Evolutionary conservation across 2,888 invertebrate species (phyloP), one percentile per base, ranked within the genome.

Genomic region (Acanthosoma haemorrhoidale): DNA sequence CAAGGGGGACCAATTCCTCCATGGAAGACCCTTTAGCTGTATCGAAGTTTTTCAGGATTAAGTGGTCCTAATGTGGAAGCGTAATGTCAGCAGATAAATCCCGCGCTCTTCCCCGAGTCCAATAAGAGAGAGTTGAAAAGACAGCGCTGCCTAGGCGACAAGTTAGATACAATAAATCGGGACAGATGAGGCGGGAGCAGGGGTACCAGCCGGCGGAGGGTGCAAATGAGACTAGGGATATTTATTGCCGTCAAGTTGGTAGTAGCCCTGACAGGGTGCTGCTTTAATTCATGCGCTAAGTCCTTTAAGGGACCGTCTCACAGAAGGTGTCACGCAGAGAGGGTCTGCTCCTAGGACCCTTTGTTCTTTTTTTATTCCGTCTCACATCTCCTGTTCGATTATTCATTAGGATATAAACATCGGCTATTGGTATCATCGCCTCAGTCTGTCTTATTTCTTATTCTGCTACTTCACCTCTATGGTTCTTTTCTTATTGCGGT

Each of bases 241-340:
- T 51, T 51, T 51, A 51, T 51, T 51, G 51, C 25, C 51, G 51
- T 51, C 51, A 51, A 51, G 51, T 51, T 51, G 51, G 51, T 51
- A 51, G n/a, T n/a, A n/a, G 51, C 25, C 21, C 25, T 25, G 51
- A n/a, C 51, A n/a, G 51, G 51, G 51, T 25, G n/a, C n/a, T n/a
- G n/a, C n/a, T n/a, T n/a, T n/a, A n/a, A n/a, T n/a, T n/a, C n/a
- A n/a, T n/a, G n/a, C n/a, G n/a, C n/a, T n/a, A n/a, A n/a, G n/a
- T n/a, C n/a, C 51, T 25, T 51, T 51, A 51, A 51, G 51, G 43
- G 43, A 43, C 43, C 43, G 43, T 21, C n/a, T n/a, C n/a, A 13
- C 43, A 11, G 3, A 13, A 51, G 51, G 51, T 51, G 51, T 51
- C 51, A 25, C 51, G 21, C 25, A 4, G 32, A 6, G 25, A 25